Base-by-base conservation (phyloP, 2,797 vertebrate genomes). In the Gymnocypris eckloni region DNA sequence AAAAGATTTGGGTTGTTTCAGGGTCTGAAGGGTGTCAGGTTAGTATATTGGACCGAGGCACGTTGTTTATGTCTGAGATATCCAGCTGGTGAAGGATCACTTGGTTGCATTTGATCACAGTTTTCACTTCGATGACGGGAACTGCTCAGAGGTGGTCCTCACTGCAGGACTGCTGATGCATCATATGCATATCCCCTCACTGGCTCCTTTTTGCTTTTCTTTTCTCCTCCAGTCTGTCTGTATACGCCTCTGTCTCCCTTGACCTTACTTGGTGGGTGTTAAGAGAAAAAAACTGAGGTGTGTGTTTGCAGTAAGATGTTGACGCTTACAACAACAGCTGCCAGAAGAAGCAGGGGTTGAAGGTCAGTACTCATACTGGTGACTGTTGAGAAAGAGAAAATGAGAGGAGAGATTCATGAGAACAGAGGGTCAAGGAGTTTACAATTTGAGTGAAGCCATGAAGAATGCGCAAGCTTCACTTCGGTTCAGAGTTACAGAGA, bases 301-400 rank as follows among this genome's bases (percentile, higher is more conserved):
- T 91, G 90, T 88, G 87, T 77, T 82, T 88, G 87, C 87, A 90
- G 86, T 90, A 93, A 86, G 67, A 94, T 37, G 86, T 91, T 91
- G 87, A 88, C 28, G 84, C 91, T 84, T 43, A 79, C 86, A 4
- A 90, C 87, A 81, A 90, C 84, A 88, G 90, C 50, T 67, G 92
- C 89, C 91, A 95, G 91, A 88, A 93, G 87, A 84, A 89, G 33
- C 48, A 79, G 88, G 41, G 94, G 91, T 28, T 87, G 87, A 39
- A 91, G 86, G 66, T 84, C 78, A 70, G 86, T 83, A 90, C 94
- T 91, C 3, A 93, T 93, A 88, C 93, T 95, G 90, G 93, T 91
- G 64, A 93, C 96, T 96, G 86, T 86, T 79, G 56, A 87, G 78
- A 86, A 18, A 90, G 84, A 78, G 78, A 66, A 86, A 71, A 13